Evolutionary conservation across 2,888 invertebrate genomes (phyloP), one percentile per base, ranked within the genome.

Genomic region (Xestoiulus laeticollis): DNA sequence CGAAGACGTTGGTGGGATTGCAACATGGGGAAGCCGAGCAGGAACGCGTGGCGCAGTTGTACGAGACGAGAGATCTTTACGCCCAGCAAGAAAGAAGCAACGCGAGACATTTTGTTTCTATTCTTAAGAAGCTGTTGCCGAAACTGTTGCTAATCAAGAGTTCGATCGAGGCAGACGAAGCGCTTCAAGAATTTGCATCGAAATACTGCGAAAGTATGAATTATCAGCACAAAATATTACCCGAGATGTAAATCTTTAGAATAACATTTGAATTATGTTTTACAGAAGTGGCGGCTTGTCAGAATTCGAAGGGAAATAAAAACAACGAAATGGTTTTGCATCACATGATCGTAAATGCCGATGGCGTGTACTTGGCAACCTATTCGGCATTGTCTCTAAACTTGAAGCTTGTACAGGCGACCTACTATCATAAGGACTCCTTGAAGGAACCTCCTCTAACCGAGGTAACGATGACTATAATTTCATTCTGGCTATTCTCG

Each of bases 341-440:
- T 30, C 59, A 88, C 22, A 90, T 91, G 53, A 96, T 97, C 84
- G 96, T 98, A 93, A 98, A 98, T 92, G 98, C 98, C 0, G 98
- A 98, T 92, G 98, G 98, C 32, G 96, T 98, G 78, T 98, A 98
- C 91, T 92, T 98, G 89, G 96, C 98, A 0, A 96, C 97, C 0
- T 97, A 97, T 91, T 95, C 97, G 0, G 96, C 97, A 0, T 92
- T 98, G 32, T 92, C 96, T 84, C 93, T 98, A 0, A 97, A 96
- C 90, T 93, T 97, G 88, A 96, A 96, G 90, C 94, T 98, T 32
- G 94, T 96, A 85, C 94, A 95, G 89, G 94, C 94, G 78, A 95
- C 95, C 87, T 97, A 96, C 92, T 89, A 89, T 68, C 88, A 90
- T 44, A 59, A 44, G 10, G 44, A 89, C 85, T 19, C 43, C 22